phyloP scores from a whole-genome alignment of 2,113 vertebrate species.

The Struthidea cinerea region DNA sequence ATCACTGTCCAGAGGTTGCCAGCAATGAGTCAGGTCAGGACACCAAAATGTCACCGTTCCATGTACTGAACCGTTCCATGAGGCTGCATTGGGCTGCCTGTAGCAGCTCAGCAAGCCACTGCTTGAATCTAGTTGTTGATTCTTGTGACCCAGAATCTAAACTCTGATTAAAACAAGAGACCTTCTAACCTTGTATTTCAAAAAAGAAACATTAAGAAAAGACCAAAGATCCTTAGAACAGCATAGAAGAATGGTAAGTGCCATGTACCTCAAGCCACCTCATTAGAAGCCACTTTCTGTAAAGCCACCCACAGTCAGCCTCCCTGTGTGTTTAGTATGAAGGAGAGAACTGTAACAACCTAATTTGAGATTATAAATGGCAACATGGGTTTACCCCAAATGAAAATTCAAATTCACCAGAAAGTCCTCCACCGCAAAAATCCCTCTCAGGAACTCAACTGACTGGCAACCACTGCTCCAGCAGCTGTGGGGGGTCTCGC shows the following conservation, averaged over 20 bases:
- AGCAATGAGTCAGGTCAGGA: neutral
- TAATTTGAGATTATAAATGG: neutral
- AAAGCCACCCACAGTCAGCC: neutral
- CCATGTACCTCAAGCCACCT: neutral
- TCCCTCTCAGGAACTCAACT: neutral
- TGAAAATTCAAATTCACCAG: neutral
- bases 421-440: neutral
- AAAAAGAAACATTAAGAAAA: neutral
- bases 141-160: neutral
- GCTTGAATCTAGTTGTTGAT: neutral
- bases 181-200: neutral
- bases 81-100: neutral
- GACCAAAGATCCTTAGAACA: neutral
- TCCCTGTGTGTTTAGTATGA: neutral
- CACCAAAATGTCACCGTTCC: neutral
- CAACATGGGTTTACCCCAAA: neutral
- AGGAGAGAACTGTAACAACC: neutral
- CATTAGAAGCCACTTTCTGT: neutral
- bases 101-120: neutral
- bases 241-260: neutral
- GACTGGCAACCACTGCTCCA: neutral
- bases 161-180: neutral
- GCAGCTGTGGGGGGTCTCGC: slow-evolving; percentile 32
- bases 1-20: neutral
- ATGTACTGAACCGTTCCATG: rapidly evolving